phyloP scores from a whole-genome alignment of 2,113 vertebrate genomes.

The Tretioscincus oriximinensis region DNA sequence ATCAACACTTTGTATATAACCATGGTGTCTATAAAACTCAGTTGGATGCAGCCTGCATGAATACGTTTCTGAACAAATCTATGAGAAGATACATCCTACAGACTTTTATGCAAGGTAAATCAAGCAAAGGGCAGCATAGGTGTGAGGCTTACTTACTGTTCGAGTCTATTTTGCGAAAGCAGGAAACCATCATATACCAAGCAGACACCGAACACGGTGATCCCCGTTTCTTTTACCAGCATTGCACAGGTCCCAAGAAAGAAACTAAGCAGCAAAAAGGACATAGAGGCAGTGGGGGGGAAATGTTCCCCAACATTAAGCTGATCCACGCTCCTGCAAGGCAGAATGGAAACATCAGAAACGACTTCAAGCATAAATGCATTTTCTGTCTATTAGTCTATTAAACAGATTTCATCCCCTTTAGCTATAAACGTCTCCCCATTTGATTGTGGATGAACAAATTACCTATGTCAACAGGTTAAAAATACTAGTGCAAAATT shows the following conservation, averaged over 20 bases:
- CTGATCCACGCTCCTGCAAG: slow-evolving; percentile 84
- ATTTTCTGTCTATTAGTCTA: slow-evolving; percentile 29
- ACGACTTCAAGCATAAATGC: neutral
- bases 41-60: neutral
- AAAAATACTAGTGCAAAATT: neutral
- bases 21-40: too few relatives aligned
- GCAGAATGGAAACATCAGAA: slow-evolving; percentile 15
- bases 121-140: neutral
- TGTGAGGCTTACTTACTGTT: slow-evolving; percentile 75
- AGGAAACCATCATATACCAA: slow-evolving; percentile 89
- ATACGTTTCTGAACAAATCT: neutral
- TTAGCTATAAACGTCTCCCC: neutral
- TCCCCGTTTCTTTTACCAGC: slow-evolving; percentile 96
- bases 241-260: slow-evolving; percentile 92
- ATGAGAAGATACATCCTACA: neutral
- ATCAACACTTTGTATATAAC: too few relatives aligned
- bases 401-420: slow-evolving; percentile 1
- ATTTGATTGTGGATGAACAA: neutral
- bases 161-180: slow-evolving; percentile 77
- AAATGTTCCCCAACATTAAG: slow-evolving; percentile 70
- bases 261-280: slow-evolving; percentile 83
- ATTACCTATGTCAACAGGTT: neutral
- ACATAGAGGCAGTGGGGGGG: slow-evolving; percentile 77
- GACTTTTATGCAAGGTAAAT: too few relatives aligned
- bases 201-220: slow-evolving; percentile 95